Base-by-base conservation (phyloP, 2,888 invertebrate species). In the Synanthedon formicaeformis region DNA sequence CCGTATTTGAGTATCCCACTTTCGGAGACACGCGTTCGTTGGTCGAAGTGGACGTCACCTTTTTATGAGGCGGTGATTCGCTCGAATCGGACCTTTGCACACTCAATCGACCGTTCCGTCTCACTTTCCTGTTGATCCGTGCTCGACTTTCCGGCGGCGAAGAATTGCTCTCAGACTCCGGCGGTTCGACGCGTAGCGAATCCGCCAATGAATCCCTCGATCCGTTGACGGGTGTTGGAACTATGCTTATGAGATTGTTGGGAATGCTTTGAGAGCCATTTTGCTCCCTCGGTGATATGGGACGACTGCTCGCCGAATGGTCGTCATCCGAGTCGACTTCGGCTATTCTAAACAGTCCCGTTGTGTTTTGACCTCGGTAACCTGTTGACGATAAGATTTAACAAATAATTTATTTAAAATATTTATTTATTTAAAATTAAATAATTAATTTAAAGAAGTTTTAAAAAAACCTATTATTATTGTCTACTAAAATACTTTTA, bases 261-360 rank as follows among this genome's bases (percentile, higher is more conserved):
- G 80, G 81, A 57, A 75, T 65, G 67, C 59, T 67, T 45, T 69
- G 71, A 55, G 58, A 66, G 51, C 61, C 65, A 57, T 65, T 74
- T 45, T 74, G 78, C 55, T 66, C 71, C 6, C 78, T 60, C 0
- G 85, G 85, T 4, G 86, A 84, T 60, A 79, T 72, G 0, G 86
- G 81, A 18, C 78, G 73, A 53, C 84, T 84, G 60, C 78, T 66
- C 2, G 69, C 73, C 3, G 88, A 84, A 54, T 88, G 88, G 60
- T 91, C 91, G 61, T 91, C 91, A 60, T 92, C 92, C 0, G 91
- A 91, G 64, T 91, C 91, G 56, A 90, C 84, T 75, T 89, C 83
- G 54, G 89, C 83, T 73, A 90, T 85, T 60, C 89, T 75, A 61
- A 88, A 89, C 48, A 87, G 61, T 13, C 78, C 73, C 53, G 81